These are phyloP conservation scores for Crepidodera aurea DNA, from an alignment of 2,888 invertebrate species.

Conservation along the genomic window DNA sequence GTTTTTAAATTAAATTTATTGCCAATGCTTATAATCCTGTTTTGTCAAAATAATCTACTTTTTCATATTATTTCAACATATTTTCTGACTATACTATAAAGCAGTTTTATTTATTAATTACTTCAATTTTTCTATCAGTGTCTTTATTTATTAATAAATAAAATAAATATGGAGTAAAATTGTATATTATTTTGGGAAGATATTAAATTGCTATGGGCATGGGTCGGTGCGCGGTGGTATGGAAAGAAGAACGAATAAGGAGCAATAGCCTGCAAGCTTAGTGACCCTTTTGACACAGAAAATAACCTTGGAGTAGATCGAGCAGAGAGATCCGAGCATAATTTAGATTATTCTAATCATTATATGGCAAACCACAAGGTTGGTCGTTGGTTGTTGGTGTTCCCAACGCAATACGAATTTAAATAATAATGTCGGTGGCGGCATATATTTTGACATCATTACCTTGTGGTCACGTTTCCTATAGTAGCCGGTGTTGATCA, in stretches of 20 bases:
- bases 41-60: too few relatives aligned
- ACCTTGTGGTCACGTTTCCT: constrained; percentile 59
- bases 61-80: too few relatives aligned
- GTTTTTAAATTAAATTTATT: too few relatives aligned
- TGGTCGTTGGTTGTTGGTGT: constrained; percentile 43
- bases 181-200: too few relatives aligned
- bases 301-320: constrained; percentile 28
- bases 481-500: constrained; percentile 61
- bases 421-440: constrained; percentile 46
- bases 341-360: constrained; percentile 45
- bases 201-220: too few relatives aligned
- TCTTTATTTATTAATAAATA: too few relatives aligned
- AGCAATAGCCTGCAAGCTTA: constrained; percentile 17
- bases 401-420: constrained; percentile 50
- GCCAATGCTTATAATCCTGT: too few relatives aligned
- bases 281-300: constrained; percentile 31
- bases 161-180: too few relatives aligned
- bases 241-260: constrained; percentile 3
- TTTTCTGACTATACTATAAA: too few relatives aligned
- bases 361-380: constrained; percentile 54
- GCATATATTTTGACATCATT: constrained; percentile 60
- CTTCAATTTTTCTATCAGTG: too few relatives aligned
- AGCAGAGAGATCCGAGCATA: constrained; percentile 36
- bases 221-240: too few relatives aligned
- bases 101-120: too few relatives aligned